A percentile compares a stretch with the other conserved stretches of the same genome.
These are phyloP conservation scores for Oryzias curvinotus DNA, from an alignment of 2,113 vertebrate species.

Conservation along the genomic window DNA sequence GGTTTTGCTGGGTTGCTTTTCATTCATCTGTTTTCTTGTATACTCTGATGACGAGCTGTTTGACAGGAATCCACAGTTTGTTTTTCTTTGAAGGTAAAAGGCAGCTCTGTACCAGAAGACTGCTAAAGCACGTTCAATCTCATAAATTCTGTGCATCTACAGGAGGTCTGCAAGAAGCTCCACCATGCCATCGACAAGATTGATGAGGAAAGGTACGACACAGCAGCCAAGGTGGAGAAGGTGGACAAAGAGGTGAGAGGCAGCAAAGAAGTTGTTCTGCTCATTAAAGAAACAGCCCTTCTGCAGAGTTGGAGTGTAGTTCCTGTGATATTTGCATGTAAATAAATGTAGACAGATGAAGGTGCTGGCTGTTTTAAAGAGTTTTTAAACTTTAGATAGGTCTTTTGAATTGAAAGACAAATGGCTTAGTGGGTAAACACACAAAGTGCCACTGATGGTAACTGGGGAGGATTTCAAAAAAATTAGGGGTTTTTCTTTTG, in stretches of 20 bases:
- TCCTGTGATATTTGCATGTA: too few relatives aligned
- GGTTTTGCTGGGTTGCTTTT: not conserved
- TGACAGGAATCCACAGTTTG: too few relatives aligned
- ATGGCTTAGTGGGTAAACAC: too few relatives aligned
- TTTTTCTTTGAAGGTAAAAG: too few relatives aligned
- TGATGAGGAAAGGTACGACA: constrained; percentile 91
- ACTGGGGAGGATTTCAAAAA: too few relatives aligned
- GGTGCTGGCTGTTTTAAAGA: too few relatives aligned
- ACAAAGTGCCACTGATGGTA: too few relatives aligned
- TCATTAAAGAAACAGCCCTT: not conserved
- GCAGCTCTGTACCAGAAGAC: not conserved
- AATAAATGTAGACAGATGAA: too few relatives aligned
- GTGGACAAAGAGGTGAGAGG: constrained; percentile 84
- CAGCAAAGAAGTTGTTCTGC: not conserved
- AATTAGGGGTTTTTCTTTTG: too few relatives aligned
- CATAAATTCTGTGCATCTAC: constrained; percentile 2
- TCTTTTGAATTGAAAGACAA: too few relatives aligned
- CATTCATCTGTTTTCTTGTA: not conserved
- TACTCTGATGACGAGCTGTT: not conserved
- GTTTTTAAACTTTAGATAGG: too few relatives aligned
- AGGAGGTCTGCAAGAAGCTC: constrained; percentile 90
- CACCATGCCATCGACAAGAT: constrained; percentile 82
- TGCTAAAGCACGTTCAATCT: not conserved
- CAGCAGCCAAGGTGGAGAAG: constrained; percentile 85
- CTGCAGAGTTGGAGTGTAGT: not conserved